phyloP scores from a whole-genome alignment of 2,113 vertebrate species.

The Xenotilapia longispinis region DNA sequence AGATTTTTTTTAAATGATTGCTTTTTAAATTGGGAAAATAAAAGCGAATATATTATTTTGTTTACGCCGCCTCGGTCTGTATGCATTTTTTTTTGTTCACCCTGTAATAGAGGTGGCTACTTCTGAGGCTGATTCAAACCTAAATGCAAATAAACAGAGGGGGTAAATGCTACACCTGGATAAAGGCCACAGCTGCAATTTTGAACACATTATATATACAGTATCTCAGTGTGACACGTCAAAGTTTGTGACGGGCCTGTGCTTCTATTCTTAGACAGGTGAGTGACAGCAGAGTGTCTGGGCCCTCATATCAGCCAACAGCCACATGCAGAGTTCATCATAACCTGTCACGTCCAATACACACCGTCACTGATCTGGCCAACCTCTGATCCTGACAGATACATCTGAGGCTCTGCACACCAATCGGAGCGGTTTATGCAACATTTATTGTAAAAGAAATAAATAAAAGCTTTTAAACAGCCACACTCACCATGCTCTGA shows the following conservation, averaged over 20 bases:
- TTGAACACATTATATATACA: not conserved
- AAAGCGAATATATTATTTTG: not conserved
- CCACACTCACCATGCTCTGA: slow-evolving; percentile 85
- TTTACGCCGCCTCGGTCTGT: not conserved
- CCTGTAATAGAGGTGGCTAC: not conserved
- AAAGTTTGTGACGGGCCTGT: not conserved
- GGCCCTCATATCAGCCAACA: slow-evolving; percentile 44
- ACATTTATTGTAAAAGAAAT: not conserved
- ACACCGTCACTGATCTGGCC: slow-evolving; percentile 26
- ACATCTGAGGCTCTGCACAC: not conserved
- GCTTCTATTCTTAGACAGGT: slow-evolving; percentile 43
- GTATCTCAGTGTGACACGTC: slow-evolving; percentile 1
- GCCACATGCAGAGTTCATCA: slow-evolving; percentile 39
- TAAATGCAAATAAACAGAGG: not conserved
- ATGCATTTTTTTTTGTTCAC: not conserved
- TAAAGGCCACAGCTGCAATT: slow-evolving; percentile 27
- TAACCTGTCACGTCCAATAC: slow-evolving; percentile 39
- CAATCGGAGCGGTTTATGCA: slow-evolving; percentile 1
- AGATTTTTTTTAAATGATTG: not conserved
- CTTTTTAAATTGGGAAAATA: not conserved
- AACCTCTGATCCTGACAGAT: slow-evolving; percentile 18
- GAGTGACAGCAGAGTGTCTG: slow-evolving; percentile 33
- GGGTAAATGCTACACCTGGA: not conserved
- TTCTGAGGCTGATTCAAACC: not conserved
- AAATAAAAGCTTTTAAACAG: not conserved